Evolutionary conservation across 2,797 vertebrate species (phyloP).

Genomic region (Sylvilagus floridanus): DNA sequence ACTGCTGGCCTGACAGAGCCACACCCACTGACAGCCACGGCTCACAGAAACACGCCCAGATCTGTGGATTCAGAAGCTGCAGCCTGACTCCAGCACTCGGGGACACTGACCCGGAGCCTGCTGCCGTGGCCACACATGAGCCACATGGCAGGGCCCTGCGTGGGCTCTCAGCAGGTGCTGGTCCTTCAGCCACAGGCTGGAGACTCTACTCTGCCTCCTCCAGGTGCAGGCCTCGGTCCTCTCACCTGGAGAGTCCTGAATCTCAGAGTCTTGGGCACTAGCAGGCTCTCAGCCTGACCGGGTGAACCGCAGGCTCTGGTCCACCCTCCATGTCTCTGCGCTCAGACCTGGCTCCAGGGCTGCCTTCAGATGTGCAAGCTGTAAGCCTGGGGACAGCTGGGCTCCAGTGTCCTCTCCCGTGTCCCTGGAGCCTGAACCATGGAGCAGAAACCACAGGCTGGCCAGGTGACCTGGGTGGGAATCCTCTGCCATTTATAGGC

Average conservation of each 20-base stretch:
- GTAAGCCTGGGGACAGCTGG: too few relatives aligned
- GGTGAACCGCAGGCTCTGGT: rapidly evolving
- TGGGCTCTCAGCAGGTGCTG: neutral
- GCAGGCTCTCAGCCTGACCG: too few relatives aligned
- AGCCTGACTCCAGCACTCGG: neutral
- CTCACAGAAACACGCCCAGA: neutral
- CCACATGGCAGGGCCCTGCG: too few relatives aligned
- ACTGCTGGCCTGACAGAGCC: too few relatives aligned
- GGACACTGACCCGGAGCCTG: neutral
- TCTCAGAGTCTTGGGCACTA: neutral
- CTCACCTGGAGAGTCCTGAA: neutral
- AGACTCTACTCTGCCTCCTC: neutral
- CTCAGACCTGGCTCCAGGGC: neutral
- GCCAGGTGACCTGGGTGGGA: too few relatives aligned
- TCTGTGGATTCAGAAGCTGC: neutral
- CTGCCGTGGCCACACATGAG: neutral
- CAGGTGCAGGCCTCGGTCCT: neutral
- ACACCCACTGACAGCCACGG: too few relatives aligned
- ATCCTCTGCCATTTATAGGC: neutral
- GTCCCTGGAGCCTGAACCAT: rapidly evolving
- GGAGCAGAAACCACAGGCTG: neutral
- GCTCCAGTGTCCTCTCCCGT: rapidly evolving
- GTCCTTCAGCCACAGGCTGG: neutral
- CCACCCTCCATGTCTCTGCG: neutral
- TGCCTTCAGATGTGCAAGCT: too few relatives aligned